Base-by-base conservation (phyloP, 2,888 invertebrate genomes). In the Trisateles emortualis region DNA sequence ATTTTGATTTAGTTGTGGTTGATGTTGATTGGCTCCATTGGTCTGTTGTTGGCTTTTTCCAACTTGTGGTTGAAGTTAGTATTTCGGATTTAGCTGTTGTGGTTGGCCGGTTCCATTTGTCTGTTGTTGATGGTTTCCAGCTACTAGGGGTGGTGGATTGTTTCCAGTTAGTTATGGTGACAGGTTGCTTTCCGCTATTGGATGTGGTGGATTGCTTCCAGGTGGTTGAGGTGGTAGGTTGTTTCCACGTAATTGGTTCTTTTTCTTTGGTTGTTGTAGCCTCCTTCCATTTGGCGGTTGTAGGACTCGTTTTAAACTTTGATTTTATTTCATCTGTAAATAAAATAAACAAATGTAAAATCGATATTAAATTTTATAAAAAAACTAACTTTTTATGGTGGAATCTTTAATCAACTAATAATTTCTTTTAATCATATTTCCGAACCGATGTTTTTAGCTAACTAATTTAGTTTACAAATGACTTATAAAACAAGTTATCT, bases 271-370 rank as follows among this genome's bases (percentile, higher is more conserved):
- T 13, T 16, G 35, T 0, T 19, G 35, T 22, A 5, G 35, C 10
- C n/a, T 33, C 14, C 5, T 13, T 14, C 33, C 32, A 35, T 14
- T 6, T 26, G 0, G 19, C n/a, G 68, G 48, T 24, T 55, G 16
- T 33, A 11, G 26, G 30, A 35, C n/a, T 46, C 9, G 35, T 35
- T 43, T 48, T 59, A 39, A 3, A 48, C 14, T 59, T 61, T 1
- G 55, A 41, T 39, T 59, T 65, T 9, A 59, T 4, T 32, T 65
- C 69, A 33, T 32, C 68, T 70, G 45, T 1, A 70, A 71, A 14
- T 17, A 33, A 1, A 59, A 46, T 19, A 35, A 17, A n/a, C n/a
- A n/a, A n/a, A n/a, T n/a, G n/a, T n/a, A n/a, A n/a, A n/a, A n/a
- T n/a, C n/a, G n/a, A n/a, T n/a, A n/a, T n/a, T 22, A 5, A 22